These are phyloP conservation scores for Aegotheles bennettii DNA, from an alignment of 2,113 vertebrate genomes.

Conservation along the genomic window DNA sequence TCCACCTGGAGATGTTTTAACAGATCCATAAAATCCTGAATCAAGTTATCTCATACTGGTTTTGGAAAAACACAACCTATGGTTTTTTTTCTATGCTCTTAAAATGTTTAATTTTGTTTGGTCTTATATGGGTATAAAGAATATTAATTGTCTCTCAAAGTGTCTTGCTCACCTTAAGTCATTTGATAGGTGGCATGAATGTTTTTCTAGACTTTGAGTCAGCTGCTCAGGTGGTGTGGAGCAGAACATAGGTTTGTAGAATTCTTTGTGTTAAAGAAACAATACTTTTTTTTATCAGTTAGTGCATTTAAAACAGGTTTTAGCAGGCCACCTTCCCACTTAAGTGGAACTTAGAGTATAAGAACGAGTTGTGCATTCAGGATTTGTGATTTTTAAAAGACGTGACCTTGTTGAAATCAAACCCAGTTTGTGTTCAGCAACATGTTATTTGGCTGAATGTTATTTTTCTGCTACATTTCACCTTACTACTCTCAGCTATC, in stretches of 20 bases:
- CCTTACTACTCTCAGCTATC: neutral
- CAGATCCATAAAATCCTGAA: neutral
- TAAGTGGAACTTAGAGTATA: neutral
- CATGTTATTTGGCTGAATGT: neutral
- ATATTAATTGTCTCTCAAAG: neutral
- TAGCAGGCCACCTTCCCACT: neutral
- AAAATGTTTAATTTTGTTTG: neutral
- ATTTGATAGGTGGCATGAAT: accelerated
- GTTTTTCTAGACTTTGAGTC: neutral
- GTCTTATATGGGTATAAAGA: accelerated
- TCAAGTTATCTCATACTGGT: neutral
- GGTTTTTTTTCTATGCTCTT: neutral
- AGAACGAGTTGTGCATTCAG: neutral
- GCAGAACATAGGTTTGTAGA: neutral
- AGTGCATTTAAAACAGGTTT: neutral
- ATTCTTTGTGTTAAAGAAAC: neutral
- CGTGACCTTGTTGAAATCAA: neutral
- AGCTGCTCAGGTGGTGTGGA: accelerated
- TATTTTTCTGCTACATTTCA: neutral
- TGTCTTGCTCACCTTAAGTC: neutral
- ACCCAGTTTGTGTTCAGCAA: neutral
- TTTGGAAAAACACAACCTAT: neutral
- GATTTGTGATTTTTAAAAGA: neutral
- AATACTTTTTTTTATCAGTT: neutral
- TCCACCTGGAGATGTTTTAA: neutral